Evolutionary conservation across 2,113 vertebrate genomes (phyloP), one percentile per base, ranked within the genome.

Genomic region (Etia nguti): DNA sequence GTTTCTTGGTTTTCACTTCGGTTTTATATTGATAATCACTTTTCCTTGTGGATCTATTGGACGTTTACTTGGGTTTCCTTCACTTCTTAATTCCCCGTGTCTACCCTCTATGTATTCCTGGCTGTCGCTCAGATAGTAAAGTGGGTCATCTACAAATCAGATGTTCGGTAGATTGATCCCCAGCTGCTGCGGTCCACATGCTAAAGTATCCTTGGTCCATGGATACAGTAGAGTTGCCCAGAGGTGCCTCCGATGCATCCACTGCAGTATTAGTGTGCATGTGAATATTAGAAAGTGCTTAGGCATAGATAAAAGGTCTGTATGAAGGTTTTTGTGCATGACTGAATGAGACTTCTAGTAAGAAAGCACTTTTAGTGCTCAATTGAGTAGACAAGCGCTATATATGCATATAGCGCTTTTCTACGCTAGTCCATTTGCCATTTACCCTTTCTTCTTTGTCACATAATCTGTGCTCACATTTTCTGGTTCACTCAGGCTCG

Each of bases 371-470:
- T 70, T 70, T 24, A 24, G 36, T 43, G 38, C 65, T 70, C 65
- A 70, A 13, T 6, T 70, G 38, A 70, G 38, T 26, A 70, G 1
- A 8, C 24, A 70, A 24, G 1, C 2, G 5, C 2, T 16, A 48
- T 16, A 16, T 48, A 6, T 5, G 13, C 11, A 43, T 8, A 43
- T 29, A 12, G 41, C 4, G 3, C 31, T 65, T 65, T 65, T 38
- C 2, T 18, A 65, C 0, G 1, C 18, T n/a, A 62, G 60, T 36
- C 18, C 10, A 65, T 68, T 1, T 68, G 10, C 8, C 20, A 41
- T 68, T 41, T 68, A 68, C 0, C 38, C 8, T 26, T 46, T 36
- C 59, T 36, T 31, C 18, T 65, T 65, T 11, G 68, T 73, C 68
- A 50, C 15, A 46, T 26, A 18, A 18, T 46, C 22, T 3, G 0